A percentile compares a stretch with the other conserved stretches of the same genome.
Evolutionary conservation across 1,140 invertebrate genomes (phyloP).

Genomic region (Octopus sinensis): DNA sequence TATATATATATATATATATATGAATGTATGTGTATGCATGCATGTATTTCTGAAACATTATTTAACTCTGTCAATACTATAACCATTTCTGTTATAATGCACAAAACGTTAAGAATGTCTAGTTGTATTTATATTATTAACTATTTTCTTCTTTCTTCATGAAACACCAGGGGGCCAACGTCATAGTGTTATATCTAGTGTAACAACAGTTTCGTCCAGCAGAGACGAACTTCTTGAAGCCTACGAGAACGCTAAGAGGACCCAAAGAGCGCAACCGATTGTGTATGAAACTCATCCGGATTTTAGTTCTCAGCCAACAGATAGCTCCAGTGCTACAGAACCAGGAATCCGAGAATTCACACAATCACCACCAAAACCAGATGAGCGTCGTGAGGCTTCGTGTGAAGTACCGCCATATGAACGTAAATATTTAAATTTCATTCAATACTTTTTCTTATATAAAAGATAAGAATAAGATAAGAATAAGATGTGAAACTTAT

Average conservation of each 20-base stretch:
- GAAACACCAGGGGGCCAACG: slow-evolving; percentile 41
- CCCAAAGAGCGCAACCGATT: slow-evolving; percentile 40
- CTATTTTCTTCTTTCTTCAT: not conserved
- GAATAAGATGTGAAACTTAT: no score
- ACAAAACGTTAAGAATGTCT: not conserved
- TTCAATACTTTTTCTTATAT: not conserved
- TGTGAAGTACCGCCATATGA: slow-evolving; percentile 53
- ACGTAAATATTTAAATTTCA: slow-evolving; percentile 25
- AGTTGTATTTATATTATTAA: not conserved
- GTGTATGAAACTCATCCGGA: slow-evolving; percentile 47
- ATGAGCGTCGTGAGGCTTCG: slow-evolving; percentile 56
- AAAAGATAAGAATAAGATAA: not conserved
- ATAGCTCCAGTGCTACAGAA: slow-evolving; percentile 54
- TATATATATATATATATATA: no score
- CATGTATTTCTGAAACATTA: not conserved
- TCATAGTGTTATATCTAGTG: slow-evolving; percentile 51
- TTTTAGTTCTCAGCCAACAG: slow-evolving; percentile 48
- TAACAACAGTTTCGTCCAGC: slow-evolving; percentile 56
- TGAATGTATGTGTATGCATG: no score
- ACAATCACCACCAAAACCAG: slow-evolving; percentile 56
- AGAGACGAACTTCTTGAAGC: slow-evolving; percentile 57
- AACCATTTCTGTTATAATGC: not conserved
- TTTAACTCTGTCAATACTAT: not conserved
- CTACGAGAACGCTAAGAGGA: slow-evolving; percentile 53
- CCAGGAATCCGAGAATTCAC: slow-evolving; percentile 58